Evolutionary conservation across 2,797 vertebrate species (phyloP).

Genomic region (Acomys russatus): DNA sequence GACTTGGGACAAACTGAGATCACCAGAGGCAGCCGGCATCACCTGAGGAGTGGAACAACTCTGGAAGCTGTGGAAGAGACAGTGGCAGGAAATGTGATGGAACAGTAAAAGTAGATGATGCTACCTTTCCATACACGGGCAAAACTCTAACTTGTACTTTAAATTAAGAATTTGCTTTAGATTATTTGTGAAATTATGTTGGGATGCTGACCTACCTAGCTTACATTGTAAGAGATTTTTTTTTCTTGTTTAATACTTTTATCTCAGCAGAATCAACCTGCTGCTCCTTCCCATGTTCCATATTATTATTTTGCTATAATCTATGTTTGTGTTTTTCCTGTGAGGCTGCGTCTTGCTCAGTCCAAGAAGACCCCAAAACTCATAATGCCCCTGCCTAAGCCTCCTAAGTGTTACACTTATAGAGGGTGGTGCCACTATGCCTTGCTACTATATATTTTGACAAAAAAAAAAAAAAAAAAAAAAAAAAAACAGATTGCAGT

Average conservation of each 20-base stretch:
- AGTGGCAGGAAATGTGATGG: neutral
- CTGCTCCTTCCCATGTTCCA: neutral
- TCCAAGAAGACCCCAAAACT: neutral
- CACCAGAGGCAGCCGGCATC: neutral
- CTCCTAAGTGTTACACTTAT: neutral
- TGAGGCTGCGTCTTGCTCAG: neutral
- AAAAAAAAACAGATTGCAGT: neutral
- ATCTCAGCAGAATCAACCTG: neutral
- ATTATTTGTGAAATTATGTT: neutral
- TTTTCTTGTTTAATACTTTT: neutral
- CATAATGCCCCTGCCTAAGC: neutral
- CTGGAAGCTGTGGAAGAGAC: fast-evolving
- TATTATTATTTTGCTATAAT: neutral
- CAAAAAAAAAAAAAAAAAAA: neutral
- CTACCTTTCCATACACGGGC: fast-evolving
- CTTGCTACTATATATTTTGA: neutral
- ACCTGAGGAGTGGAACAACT: neutral
- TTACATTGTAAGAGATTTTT: neutral
- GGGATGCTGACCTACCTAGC: neutral
- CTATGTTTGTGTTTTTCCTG: neutral
- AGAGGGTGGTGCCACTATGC: neutral
- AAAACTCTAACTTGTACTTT: neutral
- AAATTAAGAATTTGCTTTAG: neutral
- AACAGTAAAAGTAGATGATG: neutral
- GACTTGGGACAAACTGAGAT: neutral